Conservation (phyloP, 2,888 invertebrate species). For the Leptinotarsa tumamoca region DNA sequence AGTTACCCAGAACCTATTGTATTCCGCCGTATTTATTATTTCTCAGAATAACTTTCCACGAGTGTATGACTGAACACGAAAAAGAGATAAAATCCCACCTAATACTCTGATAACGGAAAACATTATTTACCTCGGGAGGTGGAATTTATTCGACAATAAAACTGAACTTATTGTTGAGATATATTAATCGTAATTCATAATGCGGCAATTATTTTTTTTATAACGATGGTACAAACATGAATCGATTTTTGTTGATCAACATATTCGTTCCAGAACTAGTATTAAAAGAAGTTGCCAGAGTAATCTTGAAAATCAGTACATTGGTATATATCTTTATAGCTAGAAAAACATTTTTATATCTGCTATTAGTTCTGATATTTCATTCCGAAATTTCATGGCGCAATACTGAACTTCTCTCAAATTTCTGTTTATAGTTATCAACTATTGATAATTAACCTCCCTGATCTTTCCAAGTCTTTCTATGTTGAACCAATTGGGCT, state of each 20-base stretch:
- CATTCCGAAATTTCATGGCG: no score
- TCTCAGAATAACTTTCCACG: slow-evolving; percentile 29
- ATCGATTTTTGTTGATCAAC: background rate
- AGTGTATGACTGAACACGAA: slow-evolving; percentile 48
- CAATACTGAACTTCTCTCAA: no score
- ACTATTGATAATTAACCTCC: no score
- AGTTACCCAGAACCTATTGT: slow-evolving; percentile 20
- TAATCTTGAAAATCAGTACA: no score
- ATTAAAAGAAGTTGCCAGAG: no score
- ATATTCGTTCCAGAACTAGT: background rate
- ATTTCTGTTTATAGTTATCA: no score
- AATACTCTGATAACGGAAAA: slow-evolving; percentile 24
- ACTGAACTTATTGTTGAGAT: slow-evolving; percentile 15
- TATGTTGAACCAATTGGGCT: no score
- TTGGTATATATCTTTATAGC: no score
- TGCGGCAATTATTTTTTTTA: slow-evolving; percentile 26
- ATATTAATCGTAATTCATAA: slow-evolving; percentile 37
- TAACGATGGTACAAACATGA: slow-evolving; percentile 22
- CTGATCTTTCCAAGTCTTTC: no score
- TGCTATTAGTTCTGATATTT: no score
- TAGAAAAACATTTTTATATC: no score
- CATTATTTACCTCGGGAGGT: slow-evolving; percentile 14
- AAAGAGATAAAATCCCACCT: slow-evolving; percentile 45
- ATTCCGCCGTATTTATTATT: slow-evolving; percentile 23
- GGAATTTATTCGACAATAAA: slow-evolving; percentile 14